Evolutionary conservation across 2,888 invertebrate species (phyloP), one percentile per base, ranked within the genome.

Genomic region (Atrina japonica): DNA sequence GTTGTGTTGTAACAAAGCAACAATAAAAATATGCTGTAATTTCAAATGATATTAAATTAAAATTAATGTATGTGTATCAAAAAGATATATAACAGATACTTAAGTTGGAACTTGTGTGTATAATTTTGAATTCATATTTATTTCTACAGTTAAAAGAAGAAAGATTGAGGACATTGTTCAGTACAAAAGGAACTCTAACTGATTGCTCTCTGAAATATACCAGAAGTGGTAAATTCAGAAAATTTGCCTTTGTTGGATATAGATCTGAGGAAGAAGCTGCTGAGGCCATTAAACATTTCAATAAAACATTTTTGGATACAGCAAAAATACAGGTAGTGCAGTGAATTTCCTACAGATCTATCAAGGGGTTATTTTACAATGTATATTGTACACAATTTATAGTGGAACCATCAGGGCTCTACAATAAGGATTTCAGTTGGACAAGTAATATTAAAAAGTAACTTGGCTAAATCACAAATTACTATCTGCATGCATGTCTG

Each of bases 131-230:
- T 3, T 30, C 7, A 30, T 6, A 14, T 50, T 59, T 11, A 29
- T 50, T 23, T 23, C 82, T 77, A n/a, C 86, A 97, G 97, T 93
- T 95, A 77, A 95, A 94, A 16, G 95, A 95, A 76, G 94, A 95
- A 0, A 94, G 94, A 88, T 90, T 98, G 16, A 93, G 93, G 82
- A 93, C 94, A 80, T 89, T 95, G 64, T 98, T 98, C 90, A 93
- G 94, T 58, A 91, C 94, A 83, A 95, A 95, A 86, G 97, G 97
- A 25, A 69, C 93, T 75, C 94, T 99, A 9, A 99, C 98, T 7
- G 99, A 99, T 92, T 93, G 98, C 7, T 96, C 97, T 85, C 91
- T 99, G 7, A 99, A 98, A 90, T 98, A 95, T 86, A 97, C 96
- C 0, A 93, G 94, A 82, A 95, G 96, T 92, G 98, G 98, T 9